Conservation (phyloP, 2,888 invertebrate species). For the Leptodirus hochenwartii region DNA sequence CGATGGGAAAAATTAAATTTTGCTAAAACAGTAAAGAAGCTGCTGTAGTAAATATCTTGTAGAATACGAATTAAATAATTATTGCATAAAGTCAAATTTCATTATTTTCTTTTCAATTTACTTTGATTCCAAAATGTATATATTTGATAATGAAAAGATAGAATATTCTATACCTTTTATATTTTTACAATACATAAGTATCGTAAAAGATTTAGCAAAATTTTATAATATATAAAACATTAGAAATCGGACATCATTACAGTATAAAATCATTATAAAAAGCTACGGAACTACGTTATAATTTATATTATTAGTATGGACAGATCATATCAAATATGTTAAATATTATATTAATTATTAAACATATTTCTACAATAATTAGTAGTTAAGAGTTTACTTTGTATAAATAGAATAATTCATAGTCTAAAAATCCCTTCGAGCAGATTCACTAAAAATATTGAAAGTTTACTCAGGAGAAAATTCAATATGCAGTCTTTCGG, state of each 20-base stretch:
- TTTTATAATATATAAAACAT: conserved; percentile 25
- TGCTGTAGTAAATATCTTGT: too few relatives aligned
- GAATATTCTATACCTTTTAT: conserved; percentile 17
- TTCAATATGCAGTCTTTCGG: too few relatives aligned
- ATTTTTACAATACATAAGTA: conserved; percentile 27
- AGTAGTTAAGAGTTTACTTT: conserved; percentile 3
- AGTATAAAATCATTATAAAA: conserved; percentile 27
- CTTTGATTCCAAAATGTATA: too few relatives aligned
- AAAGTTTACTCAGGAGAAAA: too few relatives aligned
- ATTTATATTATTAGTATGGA: conserved; percentile 10
- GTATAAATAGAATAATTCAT: conserved; percentile 2
- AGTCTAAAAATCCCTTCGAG: background rate
- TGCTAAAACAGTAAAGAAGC: too few relatives aligned
- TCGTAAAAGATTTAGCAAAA: too few relatives aligned
- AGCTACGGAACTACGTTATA: conserved; percentile 22
- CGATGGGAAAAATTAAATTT: too few relatives aligned
- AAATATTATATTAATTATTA: conserved; percentile 4
- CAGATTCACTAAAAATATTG: too few relatives aligned
- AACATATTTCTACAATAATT: conserved; percentile 5
- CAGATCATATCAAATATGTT: conserved; percentile 8
- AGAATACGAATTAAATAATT: too few relatives aligned
- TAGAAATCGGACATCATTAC: conserved; percentile 23
- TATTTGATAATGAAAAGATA: too few relatives aligned
- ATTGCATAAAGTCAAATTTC: too few relatives aligned
- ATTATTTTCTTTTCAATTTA: too few relatives aligned